phyloP scores from a whole-genome alignment of 2,888 invertebrate species.

The Harmothoe impar region DNA sequence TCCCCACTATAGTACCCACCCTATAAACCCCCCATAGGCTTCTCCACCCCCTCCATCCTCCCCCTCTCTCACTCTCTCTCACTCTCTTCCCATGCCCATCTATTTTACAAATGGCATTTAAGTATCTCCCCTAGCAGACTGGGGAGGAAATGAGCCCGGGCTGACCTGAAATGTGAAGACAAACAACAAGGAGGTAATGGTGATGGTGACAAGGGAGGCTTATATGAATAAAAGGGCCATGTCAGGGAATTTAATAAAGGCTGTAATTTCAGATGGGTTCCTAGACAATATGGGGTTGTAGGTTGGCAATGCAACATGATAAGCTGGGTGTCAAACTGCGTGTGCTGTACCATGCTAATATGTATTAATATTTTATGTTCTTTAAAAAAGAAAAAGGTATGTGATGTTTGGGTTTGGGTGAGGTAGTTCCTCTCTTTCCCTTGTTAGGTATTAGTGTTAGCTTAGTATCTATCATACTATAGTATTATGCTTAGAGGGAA shows the following conservation, averaged over 20 bases:
- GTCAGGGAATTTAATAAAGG: not conserved
- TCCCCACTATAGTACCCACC: not conserved
- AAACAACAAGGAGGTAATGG: not conserved
- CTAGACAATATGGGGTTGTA: not conserved
- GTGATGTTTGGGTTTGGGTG: no score
- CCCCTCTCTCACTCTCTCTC: not conserved
- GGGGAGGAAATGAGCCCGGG: constrained; percentile 8
- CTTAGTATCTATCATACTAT: no score
- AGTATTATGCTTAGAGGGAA: no score
- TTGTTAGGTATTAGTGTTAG: no score
- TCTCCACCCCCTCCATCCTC: constrained; percentile 3
- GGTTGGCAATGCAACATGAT: no score
- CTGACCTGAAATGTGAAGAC: not conserved
- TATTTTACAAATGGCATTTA: constrained; percentile 27
- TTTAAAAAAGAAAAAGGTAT: no score
- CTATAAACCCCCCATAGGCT: not conserved
- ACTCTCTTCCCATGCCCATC: not conserved
- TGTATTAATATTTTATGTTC: no score
- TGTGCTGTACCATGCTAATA: no score
- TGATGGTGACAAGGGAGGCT: not conserved
- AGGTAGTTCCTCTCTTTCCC: no score
- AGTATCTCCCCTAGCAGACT: not conserved
- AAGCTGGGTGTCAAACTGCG: no score
- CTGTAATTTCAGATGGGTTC: not conserved
- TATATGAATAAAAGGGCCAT: not conserved